Evolutionary conservation across 2,888 invertebrate genomes (phyloP).

Genomic region (Eupeodes luniger): DNA sequence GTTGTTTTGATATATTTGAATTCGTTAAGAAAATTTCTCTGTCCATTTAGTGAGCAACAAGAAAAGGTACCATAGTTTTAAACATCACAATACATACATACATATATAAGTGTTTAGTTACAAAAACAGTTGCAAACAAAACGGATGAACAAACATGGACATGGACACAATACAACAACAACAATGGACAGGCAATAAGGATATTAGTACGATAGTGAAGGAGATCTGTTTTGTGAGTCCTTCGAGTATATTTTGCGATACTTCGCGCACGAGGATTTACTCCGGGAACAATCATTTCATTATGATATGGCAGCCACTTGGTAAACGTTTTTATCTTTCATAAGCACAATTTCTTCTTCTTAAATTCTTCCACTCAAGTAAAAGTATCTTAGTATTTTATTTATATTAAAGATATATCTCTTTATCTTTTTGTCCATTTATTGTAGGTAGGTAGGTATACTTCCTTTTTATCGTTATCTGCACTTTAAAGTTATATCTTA

Average conservation of each 20-base stretch:
- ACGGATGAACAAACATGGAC: constrained; percentile 30
- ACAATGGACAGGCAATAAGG: constrained; percentile 13
- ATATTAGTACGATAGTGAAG: constrained; percentile 25
- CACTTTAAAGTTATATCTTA: constrained; percentile 11
- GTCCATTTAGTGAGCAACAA: constrained; percentile 55
- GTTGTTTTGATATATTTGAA: constrained; percentile 52
- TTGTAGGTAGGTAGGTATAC: constrained; percentile 1
- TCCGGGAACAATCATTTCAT: constrained; percentile 69
- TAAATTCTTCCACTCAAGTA: constrained; percentile 61
- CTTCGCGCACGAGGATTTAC: constrained; percentile 56
- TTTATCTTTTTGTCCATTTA: constrained; percentile 27
- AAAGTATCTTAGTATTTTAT: constrained; percentile 64
- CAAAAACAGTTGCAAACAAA: not conserved
- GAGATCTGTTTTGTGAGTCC: constrained; percentile 58
- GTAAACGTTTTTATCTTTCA: constrained; percentile 74
- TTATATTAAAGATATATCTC: constrained; percentile 34
- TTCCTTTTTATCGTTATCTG: constrained; percentile 1
- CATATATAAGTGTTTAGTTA: not conserved
- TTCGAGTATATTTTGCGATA: constrained; percentile 47
- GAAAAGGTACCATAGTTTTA: constrained; percentile 4
- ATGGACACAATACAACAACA: not conserved
- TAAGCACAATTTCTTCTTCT: constrained; percentile 63
- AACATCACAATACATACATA: not conserved
- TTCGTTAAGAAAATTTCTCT: constrained; percentile 55
- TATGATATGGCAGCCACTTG: constrained; percentile 68